Base-by-base conservation (phyloP, 2,888 invertebrate genomes). In the Drosophila pseudotakahashii region DNA sequence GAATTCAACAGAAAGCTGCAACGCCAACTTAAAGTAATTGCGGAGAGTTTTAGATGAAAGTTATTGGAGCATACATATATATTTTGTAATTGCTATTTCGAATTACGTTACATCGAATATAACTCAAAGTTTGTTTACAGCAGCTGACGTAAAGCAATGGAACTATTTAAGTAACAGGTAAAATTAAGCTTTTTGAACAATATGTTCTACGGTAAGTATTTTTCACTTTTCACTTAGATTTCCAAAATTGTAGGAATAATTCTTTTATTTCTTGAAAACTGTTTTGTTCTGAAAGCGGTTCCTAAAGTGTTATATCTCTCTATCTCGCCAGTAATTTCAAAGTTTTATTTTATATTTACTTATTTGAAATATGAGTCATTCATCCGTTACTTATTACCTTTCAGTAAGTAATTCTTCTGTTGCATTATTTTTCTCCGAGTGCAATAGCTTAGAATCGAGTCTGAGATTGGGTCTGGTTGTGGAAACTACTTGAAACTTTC, bases 401-500 rank as follows among this genome's bases (percentile, higher is more conserved):
- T 6, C 10, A 19, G 26, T 14, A 10, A 4, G 10, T 14, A 47
- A 10, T 30, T 47, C 1, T 16, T 36, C 7, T 4, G n/a, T 1
- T 14, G 34, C 11, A 2, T 0, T 26, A 26, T 6, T 10, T 45
- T 14, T 13, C n/a, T 13, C 2, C 10, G 2, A 32, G 5, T 10
- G 9, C 1, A 34, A 19, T 9, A n/a, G 36, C 19, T 44, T 36
- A 19, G 13, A 37, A 5, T 36, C 11, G 30, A 50, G 16, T 23
- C 34, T 57, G 45, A n/a, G n/a, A 23, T 11, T 45, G 44, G 26
- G 14, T 23, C 47, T 41, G 13, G 34, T 19, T 34, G 26, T 23
- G 64, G 39, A 55, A 58, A 54, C 69, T 69, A 85, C 88, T 85
- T 88, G 88, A 85, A 82, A 79, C 78, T 82, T 78, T 88, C 85